These are phyloP conservation scores for Stichodactyla mertensii DNA, from an alignment of 64 coral and sea anemone genomes.

Conservation along the genomic window DNA sequence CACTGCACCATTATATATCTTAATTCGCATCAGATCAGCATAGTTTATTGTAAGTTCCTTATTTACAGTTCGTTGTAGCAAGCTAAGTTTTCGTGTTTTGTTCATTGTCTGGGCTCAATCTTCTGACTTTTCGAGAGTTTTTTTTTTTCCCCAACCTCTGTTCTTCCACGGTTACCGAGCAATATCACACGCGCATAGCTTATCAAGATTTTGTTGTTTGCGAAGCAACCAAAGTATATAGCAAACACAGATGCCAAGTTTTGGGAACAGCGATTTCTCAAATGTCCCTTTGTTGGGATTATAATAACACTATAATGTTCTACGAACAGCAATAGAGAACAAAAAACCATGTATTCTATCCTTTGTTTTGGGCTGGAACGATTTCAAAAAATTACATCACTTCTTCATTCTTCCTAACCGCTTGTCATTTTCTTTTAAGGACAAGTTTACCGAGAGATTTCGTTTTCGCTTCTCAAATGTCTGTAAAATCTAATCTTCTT, in stretches of 20 bases:
- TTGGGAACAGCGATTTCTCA: not conserved
- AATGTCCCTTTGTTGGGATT: not conserved
- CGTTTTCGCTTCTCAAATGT: not conserved
- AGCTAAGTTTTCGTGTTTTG: not conserved
- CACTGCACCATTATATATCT: not conserved
- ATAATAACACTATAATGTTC: not conserved
- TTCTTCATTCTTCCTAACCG: not conserved
- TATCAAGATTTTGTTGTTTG: not conserved
- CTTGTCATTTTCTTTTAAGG: not conserved
- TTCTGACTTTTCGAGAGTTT: not conserved
- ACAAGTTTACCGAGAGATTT: not conserved
- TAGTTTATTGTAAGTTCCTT: not conserved
- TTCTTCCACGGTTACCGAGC: not conserved
- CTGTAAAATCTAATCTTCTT: not conserved
- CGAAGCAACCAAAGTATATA: not conserved
- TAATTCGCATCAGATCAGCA: not conserved
- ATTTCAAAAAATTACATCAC: not conserved
- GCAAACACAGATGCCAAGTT: slow-evolving; percentile 21
- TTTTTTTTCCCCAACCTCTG: no score
- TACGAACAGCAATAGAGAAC: not conserved
- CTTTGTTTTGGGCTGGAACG: not conserved
- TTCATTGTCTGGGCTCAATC: not conserved
- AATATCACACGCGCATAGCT: not conserved
- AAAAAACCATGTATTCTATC: not conserved
- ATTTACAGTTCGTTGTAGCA: not conserved